Conservation (phyloP, 2,797 vertebrate species). For the Enteromius viviparus region DNA sequence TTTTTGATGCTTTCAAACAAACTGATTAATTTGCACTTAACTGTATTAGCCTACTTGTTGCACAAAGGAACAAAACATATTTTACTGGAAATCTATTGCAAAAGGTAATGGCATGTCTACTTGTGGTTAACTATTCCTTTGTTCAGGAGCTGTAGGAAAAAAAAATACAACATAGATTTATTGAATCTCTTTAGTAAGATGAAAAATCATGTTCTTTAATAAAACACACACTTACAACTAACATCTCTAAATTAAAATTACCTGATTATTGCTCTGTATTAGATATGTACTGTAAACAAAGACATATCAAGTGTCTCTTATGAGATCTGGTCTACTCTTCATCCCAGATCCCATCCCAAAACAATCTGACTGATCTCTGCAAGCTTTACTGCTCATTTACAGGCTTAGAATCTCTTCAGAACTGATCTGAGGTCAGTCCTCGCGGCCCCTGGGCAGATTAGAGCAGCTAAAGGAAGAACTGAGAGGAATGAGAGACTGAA, state of each 20-base stretch:
- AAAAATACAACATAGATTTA: too few species aligned
- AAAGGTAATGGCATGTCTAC: too few species aligned
- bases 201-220: neutral
- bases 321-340: neutral
- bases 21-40: too few species aligned
- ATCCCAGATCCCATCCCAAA: slow-evolving; percentile 20
- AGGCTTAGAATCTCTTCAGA: slow-evolving; percentile 67
- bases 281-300: slow-evolving; percentile 9
- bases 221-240: neutral
- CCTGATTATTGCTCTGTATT: neutral
- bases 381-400: slow-evolving; percentile 62
- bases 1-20: too few species aligned
- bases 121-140: too few species aligned
- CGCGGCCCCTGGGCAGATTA: slow-evolving; percentile 60
- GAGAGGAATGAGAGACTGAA: slow-evolving; percentile 62
- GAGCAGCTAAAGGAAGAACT: slow-evolving; percentile 56
- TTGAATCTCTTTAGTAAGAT: too few species aligned
- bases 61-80: too few species aligned
- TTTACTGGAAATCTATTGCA: too few species aligned
- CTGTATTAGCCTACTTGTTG: too few species aligned
- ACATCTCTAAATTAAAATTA: neutral
- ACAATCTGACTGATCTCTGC: slow-evolving; percentile 45
- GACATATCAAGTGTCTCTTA: neutral
- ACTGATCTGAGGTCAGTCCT: slow-evolving; percentile 61
- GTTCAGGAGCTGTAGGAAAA: too few species aligned